Percentiles rank a stretch among this genome's conserved stretches.
Evolutionary conservation across 1,140 invertebrate genomes (phyloP).

Genomic region (Penaeus indicus): DNA sequence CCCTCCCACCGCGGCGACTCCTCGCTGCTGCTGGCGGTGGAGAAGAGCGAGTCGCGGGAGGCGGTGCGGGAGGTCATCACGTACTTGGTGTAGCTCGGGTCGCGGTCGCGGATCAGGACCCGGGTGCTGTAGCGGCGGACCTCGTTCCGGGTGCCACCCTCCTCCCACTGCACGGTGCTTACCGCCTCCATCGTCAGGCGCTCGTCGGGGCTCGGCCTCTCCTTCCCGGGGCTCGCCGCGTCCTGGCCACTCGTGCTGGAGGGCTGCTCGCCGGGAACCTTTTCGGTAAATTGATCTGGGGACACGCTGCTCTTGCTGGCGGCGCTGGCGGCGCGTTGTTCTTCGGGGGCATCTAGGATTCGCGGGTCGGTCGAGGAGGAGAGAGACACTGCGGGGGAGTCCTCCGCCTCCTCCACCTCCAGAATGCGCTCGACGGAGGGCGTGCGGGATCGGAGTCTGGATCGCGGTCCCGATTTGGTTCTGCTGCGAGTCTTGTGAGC

Average conservation of each 20-base stretch:
- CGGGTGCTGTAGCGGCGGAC: conserved; percentile 35
- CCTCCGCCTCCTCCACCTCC: conserved; percentile 44
- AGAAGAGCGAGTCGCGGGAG: conserved; percentile 55
- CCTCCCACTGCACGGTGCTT: conserved; percentile 49
- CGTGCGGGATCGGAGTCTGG: conserved; percentile 54
- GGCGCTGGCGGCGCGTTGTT: conserved; percentile 11
- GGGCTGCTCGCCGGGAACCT: background rate
- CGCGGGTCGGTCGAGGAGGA: conserved; percentile 31
- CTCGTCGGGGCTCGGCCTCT: conserved; percentile 31
- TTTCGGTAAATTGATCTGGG: background rate
- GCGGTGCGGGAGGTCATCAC: conserved; percentile 51
- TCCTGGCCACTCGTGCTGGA: conserved; percentile 15
- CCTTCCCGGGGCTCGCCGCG: conserved; percentile 19
- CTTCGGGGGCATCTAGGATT: conserved; percentile 10
- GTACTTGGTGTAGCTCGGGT: conserved; percentile 55
- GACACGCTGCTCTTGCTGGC: background rate
- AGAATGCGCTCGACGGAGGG: conserved; percentile 67
- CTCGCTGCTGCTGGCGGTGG: conserved; percentile 50
- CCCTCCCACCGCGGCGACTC: conserved; percentile 46
- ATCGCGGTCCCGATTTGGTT: conserved; percentile 68
- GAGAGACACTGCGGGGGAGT: background rate
- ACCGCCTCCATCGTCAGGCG: conserved; percentile 44
- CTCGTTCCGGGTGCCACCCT: conserved; percentile 25
- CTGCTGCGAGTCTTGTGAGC: conserved; percentile 68
- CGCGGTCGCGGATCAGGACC: conserved; percentile 50